Base-by-base conservation (phyloP, 2,888 invertebrate genomes). In the Hypomecis punctinalis region DNA sequence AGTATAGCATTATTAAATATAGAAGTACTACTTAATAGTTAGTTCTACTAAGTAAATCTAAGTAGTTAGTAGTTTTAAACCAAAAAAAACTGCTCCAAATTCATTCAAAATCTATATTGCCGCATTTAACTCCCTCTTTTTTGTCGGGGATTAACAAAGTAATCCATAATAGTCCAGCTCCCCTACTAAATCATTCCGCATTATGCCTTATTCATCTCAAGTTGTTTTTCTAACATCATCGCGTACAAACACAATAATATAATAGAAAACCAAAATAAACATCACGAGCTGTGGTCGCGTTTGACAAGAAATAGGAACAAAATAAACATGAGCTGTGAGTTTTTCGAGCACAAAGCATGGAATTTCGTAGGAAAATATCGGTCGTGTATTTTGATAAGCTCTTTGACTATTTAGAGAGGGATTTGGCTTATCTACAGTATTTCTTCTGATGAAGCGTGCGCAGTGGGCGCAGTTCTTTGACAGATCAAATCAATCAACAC, bases 231-330 rank as follows among this genome's bases (percentile, higher is more conserved):
- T 51, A 63, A 58, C 49, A 53, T 58, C 54, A 42, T 61, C 54
- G 58, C 53, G 48, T 13, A 53, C 56, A 42, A 67, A 69, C 54
- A 67, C 7, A 55, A 59, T n/a, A 35, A 23, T 35, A 69, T 39
- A 67, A 69, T 54, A 62, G 55, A 23, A 33, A 23, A 45, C 39
- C 35, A 60, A 64, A 64, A 64, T 64, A 64, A 60, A 64, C 43
- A 63, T 11, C 36, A 55, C 53, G 40, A 55, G 9, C 49, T 63
- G 45, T 59, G 55, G 45, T 36, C 46, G 54, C 54, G 46, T 59
- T 55, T 64, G 64, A 60, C 64, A 60, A 46, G 48, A 55, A 63
- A 64, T 58, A 60, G 59, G 58, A 63, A 54, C 53, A 49, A 51
- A 58, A 59, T 59, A 63, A 54, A 64, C 49, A 64, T n/a, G 42